Evolutionary conservation across 2,113 vertebrate genomes (phyloP).

Genomic region (Erythrocercus mccallii): DNA sequence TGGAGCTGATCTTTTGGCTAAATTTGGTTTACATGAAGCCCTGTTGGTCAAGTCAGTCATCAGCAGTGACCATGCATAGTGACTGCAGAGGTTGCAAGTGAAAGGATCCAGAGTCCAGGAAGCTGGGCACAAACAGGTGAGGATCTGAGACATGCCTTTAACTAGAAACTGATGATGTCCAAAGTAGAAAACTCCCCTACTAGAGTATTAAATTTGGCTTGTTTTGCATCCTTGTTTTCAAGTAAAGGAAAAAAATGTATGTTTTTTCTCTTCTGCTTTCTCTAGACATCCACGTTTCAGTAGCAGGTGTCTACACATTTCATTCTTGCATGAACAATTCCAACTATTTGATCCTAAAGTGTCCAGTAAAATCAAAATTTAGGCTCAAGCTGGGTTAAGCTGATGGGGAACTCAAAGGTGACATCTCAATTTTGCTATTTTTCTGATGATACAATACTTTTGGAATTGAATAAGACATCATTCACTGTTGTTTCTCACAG

Average conservation of each 20-base stretch:
- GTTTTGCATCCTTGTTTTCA: background rate
- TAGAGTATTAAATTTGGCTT: background rate
- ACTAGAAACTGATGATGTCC: background rate
- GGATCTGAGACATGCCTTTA: background rate
- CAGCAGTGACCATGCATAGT: background rate
- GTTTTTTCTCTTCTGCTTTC: background rate
- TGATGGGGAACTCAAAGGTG: background rate
- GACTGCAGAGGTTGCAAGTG: background rate
- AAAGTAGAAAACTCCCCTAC: rapidly evolving
- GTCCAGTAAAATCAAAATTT: background rate
- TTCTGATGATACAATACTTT: background rate
- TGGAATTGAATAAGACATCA: background rate
- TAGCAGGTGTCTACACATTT: background rate
- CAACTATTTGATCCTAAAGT: background rate
- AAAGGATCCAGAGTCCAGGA: background rate
- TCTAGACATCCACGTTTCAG: background rate
- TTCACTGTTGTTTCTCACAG: background rate
- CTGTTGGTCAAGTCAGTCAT: background rate
- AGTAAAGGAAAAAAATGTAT: background rate
- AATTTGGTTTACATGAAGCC: background rate
- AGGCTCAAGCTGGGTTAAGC: background rate
- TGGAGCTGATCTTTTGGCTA: background rate
- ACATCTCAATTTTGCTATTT: background rate
- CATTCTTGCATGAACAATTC: background rate
- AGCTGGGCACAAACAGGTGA: background rate